Percentiles rank a stretch among this genome's conserved stretches.
Conservation (phyloP, 2,888 invertebrate species). For the Ophion ventricosus region DNA sequence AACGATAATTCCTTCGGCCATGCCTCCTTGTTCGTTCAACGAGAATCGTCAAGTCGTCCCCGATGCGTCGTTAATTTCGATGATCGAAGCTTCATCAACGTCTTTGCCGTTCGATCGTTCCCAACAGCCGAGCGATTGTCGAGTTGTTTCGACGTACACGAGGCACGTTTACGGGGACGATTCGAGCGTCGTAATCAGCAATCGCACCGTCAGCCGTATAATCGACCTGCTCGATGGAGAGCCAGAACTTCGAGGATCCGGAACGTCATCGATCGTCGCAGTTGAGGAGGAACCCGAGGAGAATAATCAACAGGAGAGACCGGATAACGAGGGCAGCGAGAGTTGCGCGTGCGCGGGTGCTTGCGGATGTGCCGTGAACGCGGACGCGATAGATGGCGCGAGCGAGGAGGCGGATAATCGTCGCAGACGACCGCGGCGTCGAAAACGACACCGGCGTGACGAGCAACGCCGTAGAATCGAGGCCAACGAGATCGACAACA, state of each 20-base stretch:
- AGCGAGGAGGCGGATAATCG: constrained; percentile 20
- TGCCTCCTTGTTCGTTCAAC: constrained; percentile 35
- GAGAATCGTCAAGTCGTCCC: constrained; percentile 7
- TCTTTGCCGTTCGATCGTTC: constrained; percentile 59
- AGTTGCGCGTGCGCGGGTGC: constrained; percentile 78
- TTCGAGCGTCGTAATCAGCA: constrained; percentile 60
- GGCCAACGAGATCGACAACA: not conserved
- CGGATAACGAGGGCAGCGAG: not conserved
- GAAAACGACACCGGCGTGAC: constrained; percentile 23
- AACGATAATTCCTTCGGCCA: constrained; percentile 13
- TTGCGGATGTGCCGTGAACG: constrained; percentile 75
- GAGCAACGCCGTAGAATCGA: constrained; percentile 6
- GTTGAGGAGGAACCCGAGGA: not conserved
- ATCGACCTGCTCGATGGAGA: constrained; percentile 25
- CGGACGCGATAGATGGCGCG: not conserved
- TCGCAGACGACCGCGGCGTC: constrained; percentile 30
- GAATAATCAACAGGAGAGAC: not conserved
- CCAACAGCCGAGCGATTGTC: constrained; percentile 77
- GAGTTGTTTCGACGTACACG: constrained; percentile 75
- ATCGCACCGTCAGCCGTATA: constrained; percentile 32
- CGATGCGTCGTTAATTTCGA: constrained; percentile 22
- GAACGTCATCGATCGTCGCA: constrained; percentile 27
- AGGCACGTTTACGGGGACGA: constrained; percentile 70
- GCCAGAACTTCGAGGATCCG: constrained; percentile 32
- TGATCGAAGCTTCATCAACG: constrained; percentile 17